Evolutionary conservation across 2,888 invertebrate genomes (phyloP), one percentile per base, ranked within the genome.

Genomic region (Strigamia crassipes): DNA sequence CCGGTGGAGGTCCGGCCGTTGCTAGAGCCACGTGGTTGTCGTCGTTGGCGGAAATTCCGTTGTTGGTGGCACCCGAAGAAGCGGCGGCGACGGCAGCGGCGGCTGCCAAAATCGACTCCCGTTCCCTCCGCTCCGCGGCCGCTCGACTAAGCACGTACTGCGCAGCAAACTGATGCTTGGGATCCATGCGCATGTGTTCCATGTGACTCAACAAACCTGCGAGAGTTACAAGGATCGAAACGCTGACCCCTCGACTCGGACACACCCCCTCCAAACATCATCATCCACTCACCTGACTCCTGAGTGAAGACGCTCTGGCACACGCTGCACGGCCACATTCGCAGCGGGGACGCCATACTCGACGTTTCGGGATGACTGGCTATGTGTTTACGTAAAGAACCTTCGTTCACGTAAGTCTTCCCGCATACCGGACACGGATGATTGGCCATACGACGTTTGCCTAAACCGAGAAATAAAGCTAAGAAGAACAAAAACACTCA

Each of bases 171-270:
- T 96, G 96, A 90, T 96, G 96, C 88, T 96, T 96, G 0, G 96
- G 96, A 88, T 96, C 96, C 96, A 96, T 96, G 86, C 96, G 91
- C 96, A 96, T 96, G 88, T 96, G 96, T 86, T 96, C 96, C 96
- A 96, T 96, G 88, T 96, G 96, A 83, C 94, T 94, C 83, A 96
- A 91, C 41, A 96, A 91, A 86, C 96, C 96, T 96, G 34, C 78
- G 78, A 38, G 56, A 56, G 78, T 41, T 34, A 78, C 42, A 78
- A 23, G 42, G n/a, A 78, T 34, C 42, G 38, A 77, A 77, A 38
- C 73, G 23, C 73, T 73, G 73, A 73, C 73, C 73, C 73, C 73
- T 73, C 73, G 56, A 56, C 56, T 56, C 56, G 56, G 56, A 73
- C 73, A 73, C 73, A 42, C 41, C 79, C 38, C 79, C 31, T 34